Evolutionary conservation across 2,113 vertebrate genomes (phyloP).

Genomic region (Limnothrissa miodon): DNA sequence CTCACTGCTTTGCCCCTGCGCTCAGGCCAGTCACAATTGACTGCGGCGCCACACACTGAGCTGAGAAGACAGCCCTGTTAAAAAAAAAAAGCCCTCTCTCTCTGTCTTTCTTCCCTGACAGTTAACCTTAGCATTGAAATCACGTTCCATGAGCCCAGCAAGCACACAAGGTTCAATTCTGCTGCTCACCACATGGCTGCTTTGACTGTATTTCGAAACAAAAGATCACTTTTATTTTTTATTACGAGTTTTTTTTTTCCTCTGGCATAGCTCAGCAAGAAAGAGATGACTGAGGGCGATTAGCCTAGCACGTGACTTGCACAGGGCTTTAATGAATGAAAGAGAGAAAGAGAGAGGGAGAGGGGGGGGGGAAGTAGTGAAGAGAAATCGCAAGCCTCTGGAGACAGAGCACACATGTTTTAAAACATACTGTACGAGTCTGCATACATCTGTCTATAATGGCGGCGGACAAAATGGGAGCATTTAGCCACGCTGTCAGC

Average conservation of each 20-base stretch:
- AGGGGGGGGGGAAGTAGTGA: constrained; percentile 25
- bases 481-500: constrained; percentile 21
- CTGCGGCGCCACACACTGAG: neutral
- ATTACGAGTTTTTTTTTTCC: neutral
- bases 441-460: constrained; percentile 29
- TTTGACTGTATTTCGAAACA: neutral
- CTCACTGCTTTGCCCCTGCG: neutral
- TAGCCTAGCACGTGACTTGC: constrained; percentile 4
- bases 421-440: neutral
- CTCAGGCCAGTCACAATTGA: neutral
- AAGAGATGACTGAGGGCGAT: neutral
- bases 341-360: neutral
- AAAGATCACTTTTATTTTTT: neutral
- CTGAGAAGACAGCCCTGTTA: neutral
- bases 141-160: neutral
- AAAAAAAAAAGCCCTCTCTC: neutral
- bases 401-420: neutral
- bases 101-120: neutral
- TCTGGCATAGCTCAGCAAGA: neutral
- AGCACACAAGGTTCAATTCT: neutral
- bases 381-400: constrained; percentile 3
- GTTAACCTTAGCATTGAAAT: neutral
- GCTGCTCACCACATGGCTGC: neutral
- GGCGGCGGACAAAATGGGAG: constrained; percentile 31
- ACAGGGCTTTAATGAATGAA: neutral